phyloP scores from a whole-genome alignment of 2,888 invertebrate genomes.

The Cephalotes varians region DNA sequence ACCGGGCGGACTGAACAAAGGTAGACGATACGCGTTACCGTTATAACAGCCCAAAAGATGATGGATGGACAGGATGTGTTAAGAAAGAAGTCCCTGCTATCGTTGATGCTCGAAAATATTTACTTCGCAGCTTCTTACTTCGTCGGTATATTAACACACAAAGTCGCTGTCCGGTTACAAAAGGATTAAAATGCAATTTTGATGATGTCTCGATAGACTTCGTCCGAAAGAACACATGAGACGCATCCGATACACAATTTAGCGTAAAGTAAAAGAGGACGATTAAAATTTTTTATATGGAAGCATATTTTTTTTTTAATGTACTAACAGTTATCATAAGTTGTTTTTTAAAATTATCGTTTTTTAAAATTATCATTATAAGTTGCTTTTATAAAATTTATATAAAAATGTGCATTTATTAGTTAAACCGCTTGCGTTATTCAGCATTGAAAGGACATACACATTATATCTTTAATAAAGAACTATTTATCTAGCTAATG shows the following conservation, averaged over 20 bases:
- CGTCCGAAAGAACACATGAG: background rate
- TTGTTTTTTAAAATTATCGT: too few species aligned
- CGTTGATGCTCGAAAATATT: conserved; percentile 52
- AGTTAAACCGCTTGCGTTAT: background rate
- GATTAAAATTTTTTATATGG: background rate
- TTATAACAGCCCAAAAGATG: conserved; percentile 70
- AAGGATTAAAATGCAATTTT: conserved; percentile 29
- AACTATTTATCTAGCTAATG: conserved; percentile 21
- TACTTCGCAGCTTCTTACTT: conserved; percentile 41
- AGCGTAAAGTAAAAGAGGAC: background rate
- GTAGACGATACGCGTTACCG: conserved; percentile 71
- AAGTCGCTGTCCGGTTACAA: background rate
- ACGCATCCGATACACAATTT: background rate
- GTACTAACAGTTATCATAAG: background rate
- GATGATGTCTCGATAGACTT: conserved; percentile 35
- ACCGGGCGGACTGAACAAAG: conserved; percentile 69
- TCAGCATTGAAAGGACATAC: background rate
- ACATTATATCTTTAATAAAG: conserved; percentile 2
- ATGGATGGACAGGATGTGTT: conserved; percentile 71
- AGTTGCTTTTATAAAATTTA: background rate
- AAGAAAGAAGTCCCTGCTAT: conserved; percentile 59
- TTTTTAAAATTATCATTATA: background rate
- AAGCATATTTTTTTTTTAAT: too few species aligned
- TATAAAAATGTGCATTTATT: background rate
- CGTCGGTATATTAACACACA: conserved; percentile 20